phyloP scores from a whole-genome alignment of 1,140 invertebrate species.

The Anagrus nilaparvatae region DNA sequence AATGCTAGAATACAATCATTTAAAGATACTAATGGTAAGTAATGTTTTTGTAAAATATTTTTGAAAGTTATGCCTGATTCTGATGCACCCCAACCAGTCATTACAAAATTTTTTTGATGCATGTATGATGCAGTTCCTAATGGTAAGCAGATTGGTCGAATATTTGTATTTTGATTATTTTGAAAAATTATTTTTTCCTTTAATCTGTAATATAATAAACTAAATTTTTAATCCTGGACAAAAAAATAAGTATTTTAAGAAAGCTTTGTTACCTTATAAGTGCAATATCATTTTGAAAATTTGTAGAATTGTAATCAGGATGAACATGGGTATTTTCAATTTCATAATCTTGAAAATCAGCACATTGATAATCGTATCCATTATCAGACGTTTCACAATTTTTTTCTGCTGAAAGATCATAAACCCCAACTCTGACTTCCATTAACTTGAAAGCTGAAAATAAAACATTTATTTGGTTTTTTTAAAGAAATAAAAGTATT shows the following conservation, averaged over 20 bases:
- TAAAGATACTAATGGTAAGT: slow-evolving; percentile 37
- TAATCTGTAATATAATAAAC: too few relatives aligned
- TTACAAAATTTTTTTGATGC: slow-evolving; percentile 18
- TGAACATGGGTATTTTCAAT: slow-evolving; percentile 45
- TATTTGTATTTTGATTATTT: too few relatives aligned
- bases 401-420: slow-evolving; percentile 39
- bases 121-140: slow-evolving; percentile 26
- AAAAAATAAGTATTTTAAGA: too few relatives aligned
- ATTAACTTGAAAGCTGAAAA: slow-evolving; percentile 6
- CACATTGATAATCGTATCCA: slow-evolving; percentile 34
- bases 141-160: slow-evolving; percentile 46
- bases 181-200: too few relatives aligned
- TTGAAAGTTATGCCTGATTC: slow-evolving; percentile 37
- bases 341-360: slow-evolving; percentile 43
- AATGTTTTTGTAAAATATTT: slow-evolving; percentile 41
- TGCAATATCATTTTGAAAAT: slow-evolving; percentile 48
- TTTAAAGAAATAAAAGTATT: neutral
- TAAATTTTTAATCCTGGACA: too few relatives aligned
- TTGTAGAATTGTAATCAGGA: slow-evolving; percentile 37
- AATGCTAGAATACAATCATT: slow-evolving; percentile 39
- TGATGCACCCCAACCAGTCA: slow-evolving; percentile 53
- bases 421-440: slow-evolving; percentile 17
- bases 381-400: slow-evolving; percentile 44
- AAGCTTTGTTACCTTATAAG: slow-evolving; percentile 33
- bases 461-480: neutral